Evolutionary conservation across 2,797 vertebrate species (phyloP).

Genomic region (Nyctalus aviator): DNA sequence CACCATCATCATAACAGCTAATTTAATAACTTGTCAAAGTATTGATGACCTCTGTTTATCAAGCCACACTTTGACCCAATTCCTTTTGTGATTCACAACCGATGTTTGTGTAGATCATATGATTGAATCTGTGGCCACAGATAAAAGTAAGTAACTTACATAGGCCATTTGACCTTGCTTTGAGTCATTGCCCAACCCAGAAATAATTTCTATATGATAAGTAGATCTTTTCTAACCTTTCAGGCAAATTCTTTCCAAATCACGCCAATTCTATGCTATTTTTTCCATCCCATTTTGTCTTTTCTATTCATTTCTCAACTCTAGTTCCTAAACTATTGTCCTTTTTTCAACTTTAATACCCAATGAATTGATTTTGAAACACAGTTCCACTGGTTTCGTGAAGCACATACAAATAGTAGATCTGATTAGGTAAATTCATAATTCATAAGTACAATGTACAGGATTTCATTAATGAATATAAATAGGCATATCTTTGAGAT

Average conservation of each 20-base stretch:
- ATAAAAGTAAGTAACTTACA: neutral
- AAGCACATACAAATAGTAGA: conserved; percentile 41
- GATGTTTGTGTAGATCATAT: neutral
- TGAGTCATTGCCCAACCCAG: neutral
- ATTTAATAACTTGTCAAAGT: neutral
- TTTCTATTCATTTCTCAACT: neutral
- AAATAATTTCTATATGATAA: neutral
- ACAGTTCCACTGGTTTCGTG: conserved; percentile 18
- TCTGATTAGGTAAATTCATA: conserved; percentile 41
- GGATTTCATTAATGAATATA: neutral
- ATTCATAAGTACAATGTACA: neutral
- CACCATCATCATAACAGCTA: neutral
- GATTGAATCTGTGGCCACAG: neutral
- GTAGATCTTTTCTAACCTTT: neutral
- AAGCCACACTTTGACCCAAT: neutral
- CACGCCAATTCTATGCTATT: neutral
- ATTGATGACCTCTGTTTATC: neutral
- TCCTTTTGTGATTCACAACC: neutral
- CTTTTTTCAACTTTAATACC: conserved; percentile 20
- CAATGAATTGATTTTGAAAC: conserved; percentile 37
- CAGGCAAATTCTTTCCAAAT: neutral
- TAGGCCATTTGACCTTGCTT: neutral
- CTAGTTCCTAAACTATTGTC: neutral
- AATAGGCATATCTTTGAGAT: neutral
- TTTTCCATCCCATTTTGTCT: neutral